Percentiles rank a stretch among this genome's conserved stretches.
Evolutionary conservation across 2,797 vertebrate species (phyloP).

Genomic region (Lophotriccus pileatus): DNA sequence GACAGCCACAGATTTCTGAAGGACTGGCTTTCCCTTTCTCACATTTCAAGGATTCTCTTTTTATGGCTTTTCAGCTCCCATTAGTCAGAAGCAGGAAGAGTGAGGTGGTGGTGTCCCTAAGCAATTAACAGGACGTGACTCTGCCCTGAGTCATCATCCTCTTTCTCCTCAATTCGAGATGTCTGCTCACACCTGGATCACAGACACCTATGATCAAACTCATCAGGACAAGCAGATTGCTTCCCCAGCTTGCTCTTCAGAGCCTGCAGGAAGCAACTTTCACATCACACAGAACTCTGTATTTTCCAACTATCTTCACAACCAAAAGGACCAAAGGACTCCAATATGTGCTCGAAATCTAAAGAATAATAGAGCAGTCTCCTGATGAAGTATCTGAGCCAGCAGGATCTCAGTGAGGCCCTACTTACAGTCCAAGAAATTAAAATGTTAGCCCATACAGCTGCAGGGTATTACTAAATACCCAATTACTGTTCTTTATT

Average conservation of each 20-base stretch:
- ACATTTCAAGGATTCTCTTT: background rate
- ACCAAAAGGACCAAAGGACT: background rate
- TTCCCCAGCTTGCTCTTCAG: background rate
- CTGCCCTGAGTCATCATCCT: background rate
- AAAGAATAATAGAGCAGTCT: background rate
- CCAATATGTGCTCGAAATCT: background rate
- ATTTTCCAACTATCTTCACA: background rate
- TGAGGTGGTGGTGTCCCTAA: background rate
- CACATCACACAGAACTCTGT: rapidly evolving
- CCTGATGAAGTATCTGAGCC: background rate
- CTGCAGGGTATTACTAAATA: background rate
- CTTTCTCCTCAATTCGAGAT: background rate
- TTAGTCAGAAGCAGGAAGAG: background rate
- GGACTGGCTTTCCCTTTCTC: background rate
- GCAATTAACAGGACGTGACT: background rate
- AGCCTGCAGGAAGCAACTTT: background rate
- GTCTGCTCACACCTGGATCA: background rate
- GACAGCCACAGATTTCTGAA: background rate
- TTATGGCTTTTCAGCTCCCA: background rate
- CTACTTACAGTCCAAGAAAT: background rate
- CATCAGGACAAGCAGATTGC: background rate
- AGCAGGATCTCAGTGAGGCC: background rate
- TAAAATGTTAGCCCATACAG: background rate
- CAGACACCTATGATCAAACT: background rate
- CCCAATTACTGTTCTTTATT: background rate